Evolutionary conservation across 2,113 vertebrate species (phyloP), one percentile per base, ranked within the genome.

Genomic region (Semnornis frantzii): DNA sequence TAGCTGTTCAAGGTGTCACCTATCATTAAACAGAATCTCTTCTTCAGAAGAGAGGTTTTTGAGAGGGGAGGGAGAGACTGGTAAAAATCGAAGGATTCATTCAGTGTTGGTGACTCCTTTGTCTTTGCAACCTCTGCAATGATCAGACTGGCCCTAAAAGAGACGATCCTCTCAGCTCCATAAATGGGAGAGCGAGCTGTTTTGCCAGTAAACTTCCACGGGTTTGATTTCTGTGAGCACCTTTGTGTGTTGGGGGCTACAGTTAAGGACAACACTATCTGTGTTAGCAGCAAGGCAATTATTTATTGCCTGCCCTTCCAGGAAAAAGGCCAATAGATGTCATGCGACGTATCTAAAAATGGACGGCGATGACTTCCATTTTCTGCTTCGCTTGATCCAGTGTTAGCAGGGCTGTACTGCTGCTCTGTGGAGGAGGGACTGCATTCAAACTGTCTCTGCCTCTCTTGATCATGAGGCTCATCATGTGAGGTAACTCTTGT

Each of bases 301-400:
- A 86, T 85, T 85, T n/a, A 58, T 78, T 73, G 85, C 87, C 28
- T 34, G 76, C 60, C 57, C 31, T 91, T 87, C 87, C 80, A 85
- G 90, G 96, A 95, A 92, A 89, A 83, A 84, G 65, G 83, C 80
- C 88, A 85, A 23, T n/a, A 30, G 79, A 72, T 88, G 82, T 79
- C 80, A 90, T 75, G 62, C 1, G 8, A 77, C 0, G 0, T 9
- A 33, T 19, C 92, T 83, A 74, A 91, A 97, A 90, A 65, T 55
- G 87, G 89, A 28, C 1, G 1, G 62, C 69, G 85, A 93, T 1
- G 10, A 65, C 92, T 95, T 33, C 18, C 50, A 48, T 92, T 94
- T 92, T 62, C 54, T 69, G 87, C 93, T 89, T 90, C 18, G 0
- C 65, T 94, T 85, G 65, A 54, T 62, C 39, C 75, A 58, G 33